These are phyloP conservation scores for Neodiprion lecontei DNA, from an alignment of 1,140 invertebrate genomes.

Conservation along the genomic window DNA sequence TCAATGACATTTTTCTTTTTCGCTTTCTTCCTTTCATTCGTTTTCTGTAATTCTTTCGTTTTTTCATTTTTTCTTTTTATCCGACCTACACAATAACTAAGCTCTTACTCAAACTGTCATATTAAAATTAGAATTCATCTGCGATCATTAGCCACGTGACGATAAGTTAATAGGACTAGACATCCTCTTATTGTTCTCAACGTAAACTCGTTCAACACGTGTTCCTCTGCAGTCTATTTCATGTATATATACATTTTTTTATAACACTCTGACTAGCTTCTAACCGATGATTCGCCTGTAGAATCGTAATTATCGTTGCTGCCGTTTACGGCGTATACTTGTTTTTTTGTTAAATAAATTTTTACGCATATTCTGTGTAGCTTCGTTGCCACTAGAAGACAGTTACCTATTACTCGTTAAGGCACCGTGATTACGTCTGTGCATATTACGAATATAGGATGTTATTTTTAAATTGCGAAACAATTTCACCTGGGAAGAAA, in stretches of 20 bases:
- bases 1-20: background rate
- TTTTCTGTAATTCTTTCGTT: conserved; percentile 28
- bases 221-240: background rate
- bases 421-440: background rate
- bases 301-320: conserved; percentile 10
- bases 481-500: too few relatives aligned
- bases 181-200: conserved; percentile 41
- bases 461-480: too few relatives aligned
- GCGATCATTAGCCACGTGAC: conserved; percentile 31
- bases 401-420: background rate
- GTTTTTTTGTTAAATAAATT: conserved; percentile 8
- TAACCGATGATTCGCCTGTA: conserved; percentile 36
- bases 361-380: conserved; percentile 5
- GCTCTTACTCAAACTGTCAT: conserved; percentile 27
- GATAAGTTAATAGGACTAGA: conserved; percentile 58
- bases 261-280: conserved; percentile 54
- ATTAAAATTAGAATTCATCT: background rate
- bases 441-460: too few relatives aligned
- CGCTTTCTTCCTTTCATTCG: background rate
- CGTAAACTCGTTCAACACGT: conserved; percentile 16
- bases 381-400: background rate
- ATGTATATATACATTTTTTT: conserved; percentile 34
- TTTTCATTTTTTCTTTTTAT: conserved; percentile 36
- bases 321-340: conserved; percentile 11
- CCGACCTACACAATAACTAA: conserved; percentile 22